phyloP scores from a whole-genome alignment of 1,140 invertebrate genomes.

The Drosophila novamexicana region DNA sequence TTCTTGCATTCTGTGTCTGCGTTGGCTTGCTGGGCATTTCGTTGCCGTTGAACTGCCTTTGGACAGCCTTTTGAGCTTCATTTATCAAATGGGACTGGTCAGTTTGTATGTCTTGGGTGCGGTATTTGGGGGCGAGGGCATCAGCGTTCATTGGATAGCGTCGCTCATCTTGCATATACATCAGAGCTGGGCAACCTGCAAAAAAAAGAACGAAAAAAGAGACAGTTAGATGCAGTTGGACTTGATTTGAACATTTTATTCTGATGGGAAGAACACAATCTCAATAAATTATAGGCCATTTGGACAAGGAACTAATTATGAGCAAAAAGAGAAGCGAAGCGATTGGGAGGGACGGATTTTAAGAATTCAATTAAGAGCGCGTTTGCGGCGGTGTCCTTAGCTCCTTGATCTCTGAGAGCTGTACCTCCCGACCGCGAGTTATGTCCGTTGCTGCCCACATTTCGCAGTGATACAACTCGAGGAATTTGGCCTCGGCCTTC shows the following conservation, averaged over 20 bases:
- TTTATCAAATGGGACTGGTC: conserved; percentile 51
- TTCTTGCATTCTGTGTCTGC: conserved; percentile 4
- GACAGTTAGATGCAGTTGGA: conserved; percentile 22
- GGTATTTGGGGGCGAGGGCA: not conserved
- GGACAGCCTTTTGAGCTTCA: not conserved
- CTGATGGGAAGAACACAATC: conserved; percentile 18
- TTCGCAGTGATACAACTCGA: conserved; percentile 63
- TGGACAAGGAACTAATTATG: conserved; percentile 25
- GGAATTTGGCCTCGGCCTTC: conserved; percentile 72
- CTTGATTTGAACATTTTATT: conserved; percentile 43
- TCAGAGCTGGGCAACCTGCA: conserved; percentile 66
- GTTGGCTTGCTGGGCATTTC: not conserved
- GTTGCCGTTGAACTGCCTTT: not conserved
- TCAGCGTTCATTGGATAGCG: conserved; percentile 7
- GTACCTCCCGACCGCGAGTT: conserved; percentile 50
- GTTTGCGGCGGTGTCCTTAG: conserved; percentile 7
- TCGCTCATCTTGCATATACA: conserved; percentile 65
- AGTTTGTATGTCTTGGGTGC: conserved; percentile 42
- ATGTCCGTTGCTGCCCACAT: conserved; percentile 55
- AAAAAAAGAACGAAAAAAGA: conserved; percentile 7
- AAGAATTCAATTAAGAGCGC: no score
- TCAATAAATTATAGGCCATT: conserved; percentile 12
- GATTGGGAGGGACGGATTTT: not conserved
- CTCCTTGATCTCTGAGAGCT: conserved; percentile 54
- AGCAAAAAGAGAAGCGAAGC: not conserved